Conservation (phyloP, 2,113 vertebrate genomes). For the Sialia sialis region DNA sequence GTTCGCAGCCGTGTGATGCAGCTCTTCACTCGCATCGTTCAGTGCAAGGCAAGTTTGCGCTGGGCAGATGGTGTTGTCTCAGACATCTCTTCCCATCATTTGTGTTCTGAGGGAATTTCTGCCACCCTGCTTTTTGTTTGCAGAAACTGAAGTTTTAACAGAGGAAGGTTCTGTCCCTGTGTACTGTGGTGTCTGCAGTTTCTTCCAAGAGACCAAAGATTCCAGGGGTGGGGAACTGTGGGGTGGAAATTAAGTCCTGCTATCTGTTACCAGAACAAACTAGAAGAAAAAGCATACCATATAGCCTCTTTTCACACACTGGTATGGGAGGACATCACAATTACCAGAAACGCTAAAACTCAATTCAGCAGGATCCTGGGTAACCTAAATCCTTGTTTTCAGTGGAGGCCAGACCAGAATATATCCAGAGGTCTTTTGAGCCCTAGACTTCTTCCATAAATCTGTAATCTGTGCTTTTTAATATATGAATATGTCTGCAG, state of each 20-base stretch:
- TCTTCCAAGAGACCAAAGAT: not conserved
- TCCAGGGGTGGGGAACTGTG: not conserved
- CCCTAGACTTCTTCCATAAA: not conserved
- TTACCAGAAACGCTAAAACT: not conserved
- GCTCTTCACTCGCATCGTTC: constrained; percentile 86
- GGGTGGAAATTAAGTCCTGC: not conserved
- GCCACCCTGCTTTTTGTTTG: not conserved
- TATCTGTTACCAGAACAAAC: not conserved
- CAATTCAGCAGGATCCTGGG: not conserved
- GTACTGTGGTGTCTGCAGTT: not conserved
- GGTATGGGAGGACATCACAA: not conserved
- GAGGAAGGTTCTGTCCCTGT: not conserved
- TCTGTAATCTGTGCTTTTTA: not conserved
- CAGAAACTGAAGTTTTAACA: not conserved
- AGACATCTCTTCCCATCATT: not conserved
- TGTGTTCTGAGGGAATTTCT: not conserved
- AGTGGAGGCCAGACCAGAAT: not conserved
- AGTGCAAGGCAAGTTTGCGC: constrained; percentile 77
- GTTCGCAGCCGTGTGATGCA: constrained; percentile 89
- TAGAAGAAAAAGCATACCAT: not conserved
- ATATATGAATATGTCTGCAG: not conserved
- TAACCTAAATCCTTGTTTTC: not conserved
- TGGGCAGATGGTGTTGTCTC: rapidly evolving
- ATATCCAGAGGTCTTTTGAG: not conserved
- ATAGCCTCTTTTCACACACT: not conserved